These are phyloP conservation scores for Danio rerio DNA, from an alignment of 2,113 vertebrate species.

Conservation along the genomic window GRCz12tu NC_133182.1:78012501-78013000, in stretches of 20 bases:
- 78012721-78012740: not conserved
- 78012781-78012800: not conserved
- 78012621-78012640: not conserved
- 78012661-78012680: too few relatives aligned
- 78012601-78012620: not conserved
- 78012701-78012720: not conserved
- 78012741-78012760: not conserved
- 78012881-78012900: not conserved
- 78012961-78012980: not conserved
- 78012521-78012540: too few relatives aligned
- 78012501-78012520: not conserved
- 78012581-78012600: not conserved
- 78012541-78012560: not conserved
- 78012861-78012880: not conserved
- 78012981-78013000: not conserved
- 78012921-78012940: not conserved
- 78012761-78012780: not conserved
- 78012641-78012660: not conserved
- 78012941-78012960: not conserved
- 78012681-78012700: not conserved
- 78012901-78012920: not conserved
- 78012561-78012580: too few relatives aligned
- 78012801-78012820: not conserved
- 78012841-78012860: not conserved
- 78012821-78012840: not conserved